Base-by-base conservation (phyloP, 2,888 invertebrate species). In the Aleiodes testaceus region DNA sequence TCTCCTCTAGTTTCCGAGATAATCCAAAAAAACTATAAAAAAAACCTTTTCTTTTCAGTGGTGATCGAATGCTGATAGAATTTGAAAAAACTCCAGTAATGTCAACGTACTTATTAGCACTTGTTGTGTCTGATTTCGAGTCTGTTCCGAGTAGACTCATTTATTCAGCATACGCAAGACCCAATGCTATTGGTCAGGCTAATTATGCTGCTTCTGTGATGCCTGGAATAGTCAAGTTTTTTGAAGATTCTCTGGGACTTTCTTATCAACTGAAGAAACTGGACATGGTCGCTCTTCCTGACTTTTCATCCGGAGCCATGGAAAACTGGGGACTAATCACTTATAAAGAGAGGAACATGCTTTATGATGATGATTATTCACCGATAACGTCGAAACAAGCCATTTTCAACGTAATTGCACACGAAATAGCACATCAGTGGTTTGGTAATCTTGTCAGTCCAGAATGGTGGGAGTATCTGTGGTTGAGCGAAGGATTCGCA, bases 101-200 rank as follows among this genome's bases (percentile, higher is more conserved):
- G 94, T 92, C 95, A 0, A 93, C 96, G 0, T 97, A 97, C 81
- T 88, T 97, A 6, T 91, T 96, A 1, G 97, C 96, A 0, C 93
- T 97, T 81, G 89, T 95, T 4, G 91, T 97, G 0, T 94, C 95
- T 16, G 93, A 95, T 79, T 92, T 93, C 64, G 88, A 88, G 72
- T 88, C 87, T 7, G 4, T 7, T 0, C 42, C 65, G 1, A 11
- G 11, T 0, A 16, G 83, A 1, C 63, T 18, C 0, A 63, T 16
- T 16, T 70, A 73, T 22, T 73, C 77, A 0, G 80, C 78, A 0
- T 93, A 92, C 86, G 90, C 95, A 0, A 91, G 94, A 71, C 90
- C 91, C 1, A 92, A 93, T 49, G 92, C 92, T n/a, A 89, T 91
- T 5, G 83, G 90, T 3, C 92, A 95, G 82, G 91, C 92, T 0